Percentiles rank a stretch among this genome's conserved stretches.
phyloP scores from a whole-genome alignment of 2,888 invertebrate genomes.

The Archips xylosteana region DNA sequence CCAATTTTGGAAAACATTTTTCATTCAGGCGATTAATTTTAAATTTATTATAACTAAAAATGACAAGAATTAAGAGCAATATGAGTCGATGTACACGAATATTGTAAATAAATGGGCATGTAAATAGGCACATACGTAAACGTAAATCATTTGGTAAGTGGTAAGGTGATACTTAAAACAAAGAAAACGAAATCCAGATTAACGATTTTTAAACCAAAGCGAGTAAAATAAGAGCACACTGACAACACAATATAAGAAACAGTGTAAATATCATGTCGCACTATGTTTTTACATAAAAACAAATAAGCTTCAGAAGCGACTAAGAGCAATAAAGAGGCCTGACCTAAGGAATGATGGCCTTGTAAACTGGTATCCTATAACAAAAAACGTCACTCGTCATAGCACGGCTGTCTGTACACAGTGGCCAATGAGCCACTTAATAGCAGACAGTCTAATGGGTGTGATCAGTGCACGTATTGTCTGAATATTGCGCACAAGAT shows the following conservation, averaged over 20 bases:
- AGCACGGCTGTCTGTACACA: constrained; percentile 4
- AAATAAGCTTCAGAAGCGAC: constrained; percentile 69
- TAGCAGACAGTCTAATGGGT: constrained; percentile 2
- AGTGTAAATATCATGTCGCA: constrained; percentile 63
- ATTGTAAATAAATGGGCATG: background rate
- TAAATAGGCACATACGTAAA: background rate
- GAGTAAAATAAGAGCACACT: constrained; percentile 60
- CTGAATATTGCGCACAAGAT: background rate
- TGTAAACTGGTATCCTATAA: constrained; percentile 84
- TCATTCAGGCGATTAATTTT: background rate
- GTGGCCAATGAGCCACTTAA: background rate
- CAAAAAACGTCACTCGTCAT: constrained; percentile 58
- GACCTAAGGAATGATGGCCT: constrained; percentile 83
- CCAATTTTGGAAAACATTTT: too few species aligned
- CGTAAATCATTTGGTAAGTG: background rate
- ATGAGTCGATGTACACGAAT: background rate
- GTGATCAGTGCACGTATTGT: background rate
- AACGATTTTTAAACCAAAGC: constrained; percentile 32
- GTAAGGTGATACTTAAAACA: constrained; percentile 19
- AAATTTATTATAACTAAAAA: background rate
- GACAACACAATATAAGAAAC: constrained; percentile 59
- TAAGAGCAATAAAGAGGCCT: constrained; percentile 71
- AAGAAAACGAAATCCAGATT: constrained; percentile 16
- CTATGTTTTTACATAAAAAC: constrained; percentile 63
- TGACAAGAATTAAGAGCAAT: background rate